Evolutionary conservation across 1,140 invertebrate genomes (phyloP).

Genomic region (Panulirus ornatus): DNA sequence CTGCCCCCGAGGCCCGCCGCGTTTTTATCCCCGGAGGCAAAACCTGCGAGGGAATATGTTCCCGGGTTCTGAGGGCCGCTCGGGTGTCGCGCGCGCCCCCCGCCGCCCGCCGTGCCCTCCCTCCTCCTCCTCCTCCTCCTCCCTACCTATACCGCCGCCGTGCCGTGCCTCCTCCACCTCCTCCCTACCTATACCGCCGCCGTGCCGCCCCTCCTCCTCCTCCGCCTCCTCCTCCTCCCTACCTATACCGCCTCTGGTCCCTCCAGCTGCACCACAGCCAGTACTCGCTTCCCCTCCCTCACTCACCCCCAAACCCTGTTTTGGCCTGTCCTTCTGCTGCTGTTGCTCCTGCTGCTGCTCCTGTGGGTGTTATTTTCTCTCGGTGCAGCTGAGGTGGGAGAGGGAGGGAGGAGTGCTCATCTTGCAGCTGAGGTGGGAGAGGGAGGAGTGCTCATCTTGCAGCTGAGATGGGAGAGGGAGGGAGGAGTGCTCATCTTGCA

Average conservation of each 20-base stretch:
- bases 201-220: neutral
- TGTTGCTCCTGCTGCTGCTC: neutral
- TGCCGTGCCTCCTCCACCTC: neutral
- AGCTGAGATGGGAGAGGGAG: no score
- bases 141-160: no score
- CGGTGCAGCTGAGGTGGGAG: no score
- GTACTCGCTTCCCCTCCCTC: neutral
- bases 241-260: neutral
- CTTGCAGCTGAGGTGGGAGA: no score
- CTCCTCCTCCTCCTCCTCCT: slow-evolving; percentile 1
- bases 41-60: slow-evolving; percentile 71
- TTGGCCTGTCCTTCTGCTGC: neutral
- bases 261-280: neutral
- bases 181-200: neutral
- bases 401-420: no score
- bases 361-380: neutral
- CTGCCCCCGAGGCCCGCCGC: slow-evolving; percentile 69
- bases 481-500: no score
- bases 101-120: neutral
- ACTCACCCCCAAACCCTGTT: no score
- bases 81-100: slow-evolving; percentile 36
- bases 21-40: slow-evolving; percentile 73
- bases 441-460: no score
- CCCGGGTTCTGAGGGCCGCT: slow-evolving; percentile 55
- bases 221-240: no score